Evolutionary conservation across 2,888 invertebrate genomes (phyloP).

Genomic region (Trichopoda pennipes): DNA sequence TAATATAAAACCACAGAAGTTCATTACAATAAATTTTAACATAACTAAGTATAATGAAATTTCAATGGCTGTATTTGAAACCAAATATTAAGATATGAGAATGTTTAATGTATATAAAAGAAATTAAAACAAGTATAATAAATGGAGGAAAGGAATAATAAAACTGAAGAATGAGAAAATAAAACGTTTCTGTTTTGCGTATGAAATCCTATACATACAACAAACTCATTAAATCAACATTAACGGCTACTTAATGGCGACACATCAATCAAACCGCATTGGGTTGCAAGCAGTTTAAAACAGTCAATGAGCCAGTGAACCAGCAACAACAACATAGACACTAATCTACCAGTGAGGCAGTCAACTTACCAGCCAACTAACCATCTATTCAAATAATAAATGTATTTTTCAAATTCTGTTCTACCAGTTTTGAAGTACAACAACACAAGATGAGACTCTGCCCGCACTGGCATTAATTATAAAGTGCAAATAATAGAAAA

Average conservation of each 20-base stretch:
- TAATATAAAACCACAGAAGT: slow-evolving; percentile 58
- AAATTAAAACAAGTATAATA: too few species aligned
- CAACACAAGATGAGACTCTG: slow-evolving; percentile 15
- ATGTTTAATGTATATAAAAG: background rate
- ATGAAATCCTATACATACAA: slow-evolving; percentile 53
- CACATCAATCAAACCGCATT: slow-evolving; percentile 69
- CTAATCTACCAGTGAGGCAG: slow-evolving; percentile 6
- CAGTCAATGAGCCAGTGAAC: slow-evolving; percentile 39
- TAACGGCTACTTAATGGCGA: slow-evolving; percentile 68
- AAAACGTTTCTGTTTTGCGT: slow-evolving; percentile 24
- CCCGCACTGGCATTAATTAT: slow-evolving; percentile 20
- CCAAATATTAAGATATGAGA: slow-evolving; percentile 10
- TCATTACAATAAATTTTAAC: slow-evolving; percentile 55
- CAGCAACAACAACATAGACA: background rate
- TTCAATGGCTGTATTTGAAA: slow-evolving; percentile 18
- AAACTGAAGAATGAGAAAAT: background rate
- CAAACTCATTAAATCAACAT: slow-evolving; percentile 65
- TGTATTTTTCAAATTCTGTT: slow-evolving; percentile 38
- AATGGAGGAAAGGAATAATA: background rate
- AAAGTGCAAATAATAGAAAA: slow-evolving; percentile 44
- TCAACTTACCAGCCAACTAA: slow-evolving; percentile 5
- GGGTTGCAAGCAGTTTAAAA: slow-evolving; percentile 40
- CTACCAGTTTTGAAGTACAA: slow-evolving; percentile 3
- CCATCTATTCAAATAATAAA: slow-evolving; percentile 31
- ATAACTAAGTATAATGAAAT: slow-evolving; percentile 27